Conservation (phyloP, 2,888 invertebrate species). For the Augiades crinisus region DNA sequence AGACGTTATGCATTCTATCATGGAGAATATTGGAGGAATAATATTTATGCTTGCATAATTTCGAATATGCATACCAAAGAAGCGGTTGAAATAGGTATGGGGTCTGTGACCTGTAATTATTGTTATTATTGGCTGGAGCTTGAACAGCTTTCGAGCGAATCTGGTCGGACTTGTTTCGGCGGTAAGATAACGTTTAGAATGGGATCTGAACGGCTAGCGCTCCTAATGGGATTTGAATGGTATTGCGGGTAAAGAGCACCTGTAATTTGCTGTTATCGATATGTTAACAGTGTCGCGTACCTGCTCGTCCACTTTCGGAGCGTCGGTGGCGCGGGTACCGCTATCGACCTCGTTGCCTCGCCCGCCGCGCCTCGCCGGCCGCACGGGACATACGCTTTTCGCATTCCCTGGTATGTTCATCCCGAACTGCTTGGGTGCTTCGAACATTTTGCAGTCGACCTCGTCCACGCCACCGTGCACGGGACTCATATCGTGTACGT, state of each 20-base stretch:
- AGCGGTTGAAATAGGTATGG: conserved; percentile 9
- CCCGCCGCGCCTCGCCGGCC: conserved; percentile 68
- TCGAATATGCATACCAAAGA: conserved; percentile 42
- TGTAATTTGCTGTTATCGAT: conserved; percentile 73
- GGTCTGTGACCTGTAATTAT: conserved; percentile 40
- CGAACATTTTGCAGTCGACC: conserved; percentile 65
- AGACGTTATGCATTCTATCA: conserved; percentile 29
- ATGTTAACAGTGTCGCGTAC: conserved; percentile 77
- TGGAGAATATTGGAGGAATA: conserved; percentile 27
- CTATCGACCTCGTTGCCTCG: conserved; percentile 78
- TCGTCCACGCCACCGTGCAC: conserved; percentile 50
- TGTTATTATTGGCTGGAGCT: conserved; percentile 35
- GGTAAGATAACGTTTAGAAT: background rate
- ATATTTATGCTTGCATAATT: conserved; percentile 40
- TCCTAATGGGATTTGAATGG: background rate
- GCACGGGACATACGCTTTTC: conserved; percentile 69
- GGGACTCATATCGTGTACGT: conserved; percentile 55
- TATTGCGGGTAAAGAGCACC: conserved; percentile 51
- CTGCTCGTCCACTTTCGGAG: conserved; percentile 80
- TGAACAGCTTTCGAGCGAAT: conserved; percentile 52
- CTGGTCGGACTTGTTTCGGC: conserved; percentile 46
- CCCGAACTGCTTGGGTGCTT: conserved; percentile 65
- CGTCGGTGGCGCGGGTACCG: conserved; percentile 71
- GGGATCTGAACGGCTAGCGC: background rate
- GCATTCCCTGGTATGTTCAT: conserved; percentile 63